A percentile compares a stretch with the other conserved stretches of the same genome.
phyloP scores from a whole-genome alignment of 2,797 vertebrate species.

The Clarias fuscus region DNA sequence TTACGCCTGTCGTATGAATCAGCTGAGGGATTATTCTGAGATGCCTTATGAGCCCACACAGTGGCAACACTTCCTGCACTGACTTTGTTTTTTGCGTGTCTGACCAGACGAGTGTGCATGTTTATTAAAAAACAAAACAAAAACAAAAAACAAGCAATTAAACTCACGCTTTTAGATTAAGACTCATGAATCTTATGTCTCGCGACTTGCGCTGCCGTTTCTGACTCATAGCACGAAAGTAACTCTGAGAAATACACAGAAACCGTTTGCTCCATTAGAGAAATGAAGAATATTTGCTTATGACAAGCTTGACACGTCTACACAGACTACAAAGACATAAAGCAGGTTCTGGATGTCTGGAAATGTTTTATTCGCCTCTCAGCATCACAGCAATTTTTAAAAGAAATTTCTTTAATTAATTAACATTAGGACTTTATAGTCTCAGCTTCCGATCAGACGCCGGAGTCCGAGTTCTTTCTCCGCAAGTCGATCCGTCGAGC shows the following conservation, averaged over 20 bases:
- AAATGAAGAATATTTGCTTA: not conserved
- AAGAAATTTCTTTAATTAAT: not conserved
- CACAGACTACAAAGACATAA: not conserved
- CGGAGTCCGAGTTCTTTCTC: not conserved
- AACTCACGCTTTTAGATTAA: not conserved
- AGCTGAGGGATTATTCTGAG: slow-evolving; percentile 35
- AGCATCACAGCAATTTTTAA: not conserved
- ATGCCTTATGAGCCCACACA: slow-evolving; percentile 16
- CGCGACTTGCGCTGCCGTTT: not conserved
- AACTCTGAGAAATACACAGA: not conserved
- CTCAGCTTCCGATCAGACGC: not conserved
- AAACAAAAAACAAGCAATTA: not conserved
- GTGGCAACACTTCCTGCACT: slow-evolving; percentile 14
- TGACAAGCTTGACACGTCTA: too few relatives aligned
- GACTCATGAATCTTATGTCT: slow-evolving; percentile 9
- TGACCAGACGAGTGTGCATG: not conserved
- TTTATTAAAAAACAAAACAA: not conserved
- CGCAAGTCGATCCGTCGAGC: not conserved
- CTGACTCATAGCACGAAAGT: slow-evolving; percentile 1
- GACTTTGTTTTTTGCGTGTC: not conserved
- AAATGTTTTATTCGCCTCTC: not conserved
- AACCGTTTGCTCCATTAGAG: not conserved
- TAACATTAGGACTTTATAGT: not conserved
- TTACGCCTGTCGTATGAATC: slow-evolving; percentile 49
- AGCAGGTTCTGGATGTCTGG: not conserved